Conservation (phyloP, 2,113 vertebrate species). For the Seriola dumerili region DNA sequence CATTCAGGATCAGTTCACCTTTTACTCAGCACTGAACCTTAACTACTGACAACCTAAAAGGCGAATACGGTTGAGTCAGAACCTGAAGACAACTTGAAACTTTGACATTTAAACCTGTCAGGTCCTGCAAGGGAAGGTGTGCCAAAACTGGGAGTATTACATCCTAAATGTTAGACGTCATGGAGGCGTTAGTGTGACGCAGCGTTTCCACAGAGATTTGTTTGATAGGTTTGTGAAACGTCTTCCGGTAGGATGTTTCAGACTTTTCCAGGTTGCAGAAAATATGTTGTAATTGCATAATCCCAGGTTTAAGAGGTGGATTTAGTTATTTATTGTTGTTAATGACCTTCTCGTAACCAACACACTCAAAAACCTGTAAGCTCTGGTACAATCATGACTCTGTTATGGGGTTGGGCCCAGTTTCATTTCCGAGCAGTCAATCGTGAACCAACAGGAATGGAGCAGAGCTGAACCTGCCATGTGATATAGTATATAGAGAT, state of each 20-base stretch:
- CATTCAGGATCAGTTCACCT: conserved; percentile 65
- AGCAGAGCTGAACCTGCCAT: conserved; percentile 40
- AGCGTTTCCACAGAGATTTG: conserved; percentile 27
- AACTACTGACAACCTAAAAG: conserved; percentile 56
- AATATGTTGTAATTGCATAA: conserved; percentile 30
- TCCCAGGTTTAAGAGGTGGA: conserved; percentile 39
- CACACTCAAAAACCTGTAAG: conserved; percentile 46
- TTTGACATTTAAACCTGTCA: conserved; percentile 42
- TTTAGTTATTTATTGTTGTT: conserved; percentile 52
- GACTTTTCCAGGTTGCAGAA: conserved; percentile 45
- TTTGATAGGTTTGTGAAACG: conserved; percentile 34
- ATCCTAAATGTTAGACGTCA: conserved; percentile 43
- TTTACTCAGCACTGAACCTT: conserved; percentile 64
- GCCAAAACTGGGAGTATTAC: conserved; percentile 57
- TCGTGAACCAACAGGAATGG: conserved; percentile 32
- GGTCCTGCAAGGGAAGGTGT: conserved; percentile 52
- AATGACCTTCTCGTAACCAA: conserved; percentile 36
- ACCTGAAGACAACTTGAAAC: conserved; percentile 55
- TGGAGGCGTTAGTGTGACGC: conserved; percentile 24
- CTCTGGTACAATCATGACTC: conserved; percentile 68
- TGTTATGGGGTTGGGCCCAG: conserved; percentile 40
- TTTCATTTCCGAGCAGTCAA: conserved; percentile 55
- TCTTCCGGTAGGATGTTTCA: conserved; percentile 20
- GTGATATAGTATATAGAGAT: conserved; percentile 23
- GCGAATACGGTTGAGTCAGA: conserved; percentile 33